Evolutionary conservation across 2,888 invertebrate species (phyloP), one percentile per base, ranked within the genome.

Genomic region (Trypoxylon attenuatum): DNA sequence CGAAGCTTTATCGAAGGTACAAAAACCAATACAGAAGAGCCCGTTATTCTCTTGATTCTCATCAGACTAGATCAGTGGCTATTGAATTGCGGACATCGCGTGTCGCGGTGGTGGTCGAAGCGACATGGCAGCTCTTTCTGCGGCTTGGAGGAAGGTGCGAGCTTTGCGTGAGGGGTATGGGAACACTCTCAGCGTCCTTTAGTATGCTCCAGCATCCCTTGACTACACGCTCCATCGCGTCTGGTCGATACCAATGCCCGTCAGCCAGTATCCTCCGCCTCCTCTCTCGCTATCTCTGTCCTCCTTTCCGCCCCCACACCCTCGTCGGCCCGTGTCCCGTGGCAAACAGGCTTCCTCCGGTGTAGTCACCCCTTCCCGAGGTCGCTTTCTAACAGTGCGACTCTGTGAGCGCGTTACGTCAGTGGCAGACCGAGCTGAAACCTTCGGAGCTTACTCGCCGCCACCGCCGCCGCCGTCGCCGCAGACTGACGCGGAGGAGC

Each of bases 221-320:
- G 64, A 52, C 73, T 60, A 57, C 67, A 63, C 74, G 71, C 64
- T 71, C 55, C 66, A 55, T 66, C 71, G 77, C 69, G 60, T 62
- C 62, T 62, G 75, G 74, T 76, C 76, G 77, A 76, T 76, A 77
- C 66, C 74, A 69, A 76, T 76, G 65, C 75, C 73, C 71, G 73
- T 76, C 70, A 69, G 49, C 59, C 66, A 56, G 39, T 45, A 51
- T 55, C 63, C 60, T 56, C 55, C 29, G 46, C 25, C 41, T 38
- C 27, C 13, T 15, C 27, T 10, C 33, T 21, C 56, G 10, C 38
- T 4, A 13, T 25, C 5, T 6, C 18, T 6, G 15, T 33, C 15
- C 13, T 41, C 52, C 6, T 25, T 18, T 23, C 18, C 13, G 13
- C 50, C 13, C 13, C 39, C 10, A 54, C n/a, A n/a, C n/a, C n/a